Evolutionary conservation across 1,140 invertebrate species (phyloP), one percentile per base, ranked within the genome.

Genomic region (Trachymyrmex septentrionalis): DNA sequence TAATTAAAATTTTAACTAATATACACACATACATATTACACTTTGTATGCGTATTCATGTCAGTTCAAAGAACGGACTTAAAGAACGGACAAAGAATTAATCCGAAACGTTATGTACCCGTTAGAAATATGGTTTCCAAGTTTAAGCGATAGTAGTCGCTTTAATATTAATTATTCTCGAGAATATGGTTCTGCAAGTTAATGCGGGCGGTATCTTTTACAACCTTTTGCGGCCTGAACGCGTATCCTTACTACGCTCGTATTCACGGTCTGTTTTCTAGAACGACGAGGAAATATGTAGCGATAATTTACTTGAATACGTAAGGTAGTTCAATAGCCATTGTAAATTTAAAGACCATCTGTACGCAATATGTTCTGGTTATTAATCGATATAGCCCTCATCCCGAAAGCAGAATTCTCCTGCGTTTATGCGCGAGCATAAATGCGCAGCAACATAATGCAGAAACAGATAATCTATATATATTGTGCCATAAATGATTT

Each of bases 131-230:
- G 16, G 19, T 50, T 38, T 64, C 69, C n/a, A 24, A 48, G 44
- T 48, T 88, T n/a, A 66, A n/a, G n/a, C 71, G 72, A 75, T 73
- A 63, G 21, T 19, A n/a, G 19, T n/a, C 64, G 55, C 53, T 78
- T 86, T 50, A 57, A 59, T 81, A 80, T 88, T 89, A 88, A 89
- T 85, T 85, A 85, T 88, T 44, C 27, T 1, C 63, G 82, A n/a
- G 86, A 21, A 53, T 66, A 78, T 63, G 1, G 38, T 27, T 80
- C 73, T n/a, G 55, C 48, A 57, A 53, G 86, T 75, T 44, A 85
- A 85, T 59, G 75, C 50, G 73, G 61, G 57, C 53, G 44, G 53
- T 57, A 86, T 64, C 55, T 75, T 88, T 86, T 86, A 88, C 61
- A 63, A 53, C 12, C 53, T 50, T 48, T 48, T 12, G 34, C 80